Base-by-base conservation (phyloP, 2,113 vertebrate genomes). In the Chauna torquata region DNA sequence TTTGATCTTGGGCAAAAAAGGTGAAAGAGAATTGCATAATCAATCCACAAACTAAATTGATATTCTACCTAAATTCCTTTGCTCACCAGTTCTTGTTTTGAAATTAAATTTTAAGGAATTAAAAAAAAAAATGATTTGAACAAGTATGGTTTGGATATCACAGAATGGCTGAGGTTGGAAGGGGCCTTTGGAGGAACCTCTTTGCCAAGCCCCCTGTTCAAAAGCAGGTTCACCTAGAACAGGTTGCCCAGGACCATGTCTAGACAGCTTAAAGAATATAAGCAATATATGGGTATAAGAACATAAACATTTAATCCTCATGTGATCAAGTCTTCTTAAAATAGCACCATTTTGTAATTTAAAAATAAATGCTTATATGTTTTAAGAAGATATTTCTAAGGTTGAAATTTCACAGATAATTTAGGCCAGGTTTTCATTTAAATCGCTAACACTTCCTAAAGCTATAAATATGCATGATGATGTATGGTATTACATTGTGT, bases 31-130 rank as follows among this genome's bases (percentile, higher is more conserved):
- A 70, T 15, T 11, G 25, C 11, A 22, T 87, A 38, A 68, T 75
- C 70, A 82, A 40, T 24, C 20, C 3, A 28, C 0, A 0, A 3
- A 34, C 38, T 90, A 42, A 80, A 54, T 0, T 69, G 8, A 7
- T 1, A 1, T 55, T 82, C 38, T 77, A 0, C 2, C 36, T 69
- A 27, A 86, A 65, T 59, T 87, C 9, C 42, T 86, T 75, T 68
- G 17, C 6, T 24, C 11, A 4, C 5, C 18, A 82, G 49, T 28
- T 78, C 34, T 78, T 83, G 19, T 7, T 38, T 61, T 71, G 47
- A 89, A 81, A 79, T 84, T 12, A 59, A 49, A 59, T 87, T 87
- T 72, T 76, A 66, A 78, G 36, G 28, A 54, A 72, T 44, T 40
- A 25, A 75, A 59, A 68, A 8, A 81, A 42, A 7, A 47, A 42